These are phyloP conservation scores for Mergus octosetaceus DNA, from an alignment of 2,797 vertebrate species.

Conservation along the genomic window DNA sequence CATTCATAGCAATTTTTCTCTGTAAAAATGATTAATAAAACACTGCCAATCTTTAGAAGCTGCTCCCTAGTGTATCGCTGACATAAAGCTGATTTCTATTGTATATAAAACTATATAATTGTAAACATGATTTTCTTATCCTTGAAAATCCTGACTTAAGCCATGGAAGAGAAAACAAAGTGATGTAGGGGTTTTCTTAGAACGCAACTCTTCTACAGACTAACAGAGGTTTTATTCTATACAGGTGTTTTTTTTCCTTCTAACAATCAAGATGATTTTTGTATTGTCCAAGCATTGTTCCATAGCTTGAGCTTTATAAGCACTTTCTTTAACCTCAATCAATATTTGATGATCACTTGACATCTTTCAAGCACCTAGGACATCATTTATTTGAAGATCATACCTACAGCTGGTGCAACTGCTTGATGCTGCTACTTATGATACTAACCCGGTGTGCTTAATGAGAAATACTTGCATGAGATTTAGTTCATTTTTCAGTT, in stretches of 20 bases:
- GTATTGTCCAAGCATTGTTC: neutral
- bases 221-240: neutral
- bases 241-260: neutral
- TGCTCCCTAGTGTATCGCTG: neutral
- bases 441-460: neutral
- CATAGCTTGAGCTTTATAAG: neutral
- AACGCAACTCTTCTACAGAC: neutral
- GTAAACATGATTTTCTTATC: neutral
- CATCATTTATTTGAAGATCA: neutral
- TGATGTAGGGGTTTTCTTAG: neutral
- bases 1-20: neutral
- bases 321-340: conserved; percentile 1
- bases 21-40: neutral
- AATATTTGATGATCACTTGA: neutral
- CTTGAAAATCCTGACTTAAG: conserved; percentile 9
- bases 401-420: neutral
- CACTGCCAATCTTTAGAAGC: neutral
- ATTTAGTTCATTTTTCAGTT: neutral
- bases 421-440: neutral
- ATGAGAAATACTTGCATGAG: neutral
- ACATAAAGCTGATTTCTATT: neutral
- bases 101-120: neutral
- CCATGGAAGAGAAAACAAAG: neutral
- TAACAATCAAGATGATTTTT: neutral
- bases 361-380: neutral